Evolutionary conservation across 2,888 invertebrate genomes (phyloP).

Genomic region (Tipula lateralis): DNA sequence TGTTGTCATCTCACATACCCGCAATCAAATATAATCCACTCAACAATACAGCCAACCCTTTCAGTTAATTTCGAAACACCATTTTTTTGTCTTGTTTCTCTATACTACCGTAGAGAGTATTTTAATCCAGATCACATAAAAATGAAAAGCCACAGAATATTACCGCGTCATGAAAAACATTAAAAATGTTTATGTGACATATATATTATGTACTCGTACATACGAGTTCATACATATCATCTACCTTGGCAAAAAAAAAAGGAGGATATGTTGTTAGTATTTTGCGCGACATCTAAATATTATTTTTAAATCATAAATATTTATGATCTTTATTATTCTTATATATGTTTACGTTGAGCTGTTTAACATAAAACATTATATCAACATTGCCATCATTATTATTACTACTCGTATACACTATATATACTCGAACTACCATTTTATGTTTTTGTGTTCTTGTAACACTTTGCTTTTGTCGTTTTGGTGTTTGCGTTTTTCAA

Average conservation of each 20-base stretch:
- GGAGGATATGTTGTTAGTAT: background rate
- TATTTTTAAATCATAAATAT: constrained; percentile 24
- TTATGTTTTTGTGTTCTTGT: background rate
- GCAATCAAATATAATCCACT: constrained; percentile 4
- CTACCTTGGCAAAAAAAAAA: background rate
- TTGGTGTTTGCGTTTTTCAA: background rate
- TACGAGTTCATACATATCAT: background rate
- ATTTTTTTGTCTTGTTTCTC: background rate
- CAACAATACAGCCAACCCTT: background rate
- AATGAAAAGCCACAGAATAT: background rate
- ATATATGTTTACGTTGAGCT: background rate
- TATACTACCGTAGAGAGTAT: background rate
- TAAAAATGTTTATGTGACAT: background rate
- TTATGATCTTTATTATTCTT: background rate
- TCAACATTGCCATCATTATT: background rate
- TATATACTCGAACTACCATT: background rate
- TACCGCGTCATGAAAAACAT: background rate
- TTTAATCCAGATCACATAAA: background rate
- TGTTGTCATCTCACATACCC: background rate
- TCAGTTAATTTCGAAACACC: background rate
- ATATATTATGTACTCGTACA: background rate
- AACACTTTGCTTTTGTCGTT: background rate
- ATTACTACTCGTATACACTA: background rate
- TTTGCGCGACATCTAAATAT: constrained; percentile 1
- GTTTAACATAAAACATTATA: background rate